These are phyloP conservation scores for Opisthograptis luteolata DNA, from an alignment of 2,888 invertebrate genomes.

Conservation along the genomic window DNA sequence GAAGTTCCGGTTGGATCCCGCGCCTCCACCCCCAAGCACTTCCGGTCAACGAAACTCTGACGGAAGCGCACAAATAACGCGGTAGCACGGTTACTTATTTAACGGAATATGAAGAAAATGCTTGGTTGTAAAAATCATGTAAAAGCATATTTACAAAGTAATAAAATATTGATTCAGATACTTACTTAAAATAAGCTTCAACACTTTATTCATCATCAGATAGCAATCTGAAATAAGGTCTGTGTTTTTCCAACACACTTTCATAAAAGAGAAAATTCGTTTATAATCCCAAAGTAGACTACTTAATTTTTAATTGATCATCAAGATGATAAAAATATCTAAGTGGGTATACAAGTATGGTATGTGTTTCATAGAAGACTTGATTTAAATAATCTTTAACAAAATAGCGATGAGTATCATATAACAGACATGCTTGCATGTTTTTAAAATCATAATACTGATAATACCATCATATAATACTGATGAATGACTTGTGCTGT, in stretches of 20 bases:
- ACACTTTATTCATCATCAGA: too few species aligned
- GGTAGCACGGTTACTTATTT: slow-evolving; percentile 30
- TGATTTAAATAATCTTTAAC: background rate
- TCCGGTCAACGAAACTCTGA: slow-evolving; percentile 74
- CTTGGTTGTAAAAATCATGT: slow-evolving; percentile 3
- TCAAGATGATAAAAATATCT: too few species aligned
- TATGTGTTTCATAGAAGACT: too few species aligned
- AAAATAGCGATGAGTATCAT: background rate
- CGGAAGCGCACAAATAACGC: slow-evolving; percentile 54
- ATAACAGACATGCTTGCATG: slow-evolving; percentile 2
- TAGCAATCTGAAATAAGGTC: too few species aligned
- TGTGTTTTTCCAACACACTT: too few species aligned
- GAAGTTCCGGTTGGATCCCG: slow-evolving; percentile 80
- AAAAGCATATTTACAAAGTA: slow-evolving; percentile 3
- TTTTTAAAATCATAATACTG: slow-evolving; percentile 6
- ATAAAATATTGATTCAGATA: slow-evolving; percentile 4
- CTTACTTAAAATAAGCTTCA: slow-evolving; percentile 5
- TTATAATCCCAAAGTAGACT: too few species aligned
- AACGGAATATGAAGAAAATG: slow-evolving; percentile 19
- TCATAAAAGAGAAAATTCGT: too few species aligned
- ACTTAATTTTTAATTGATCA: too few species aligned
- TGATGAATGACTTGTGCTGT: too few species aligned
- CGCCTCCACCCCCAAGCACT: slow-evolving; percentile 69
- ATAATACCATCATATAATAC: too few species aligned
- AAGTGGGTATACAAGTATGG: too few species aligned